Conservation (phyloP, 2,113 vertebrate species). For the Engystomops pustulosus region DNA sequence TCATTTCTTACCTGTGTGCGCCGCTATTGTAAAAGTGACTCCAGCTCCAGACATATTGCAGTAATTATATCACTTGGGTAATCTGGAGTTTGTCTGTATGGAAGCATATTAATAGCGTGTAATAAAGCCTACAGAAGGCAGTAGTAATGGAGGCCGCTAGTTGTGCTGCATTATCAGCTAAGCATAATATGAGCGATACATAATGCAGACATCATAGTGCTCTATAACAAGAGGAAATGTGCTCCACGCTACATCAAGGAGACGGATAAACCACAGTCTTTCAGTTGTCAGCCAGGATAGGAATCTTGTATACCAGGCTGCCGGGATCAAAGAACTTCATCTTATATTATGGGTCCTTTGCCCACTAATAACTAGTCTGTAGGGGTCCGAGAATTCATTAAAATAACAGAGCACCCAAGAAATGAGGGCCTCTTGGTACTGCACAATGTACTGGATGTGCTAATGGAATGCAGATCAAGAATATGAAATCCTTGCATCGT, state of each 20-base stretch:
- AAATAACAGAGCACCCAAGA: no score
- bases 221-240: background rate
- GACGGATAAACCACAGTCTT: background rate
- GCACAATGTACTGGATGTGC: no score
- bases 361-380: background rate
- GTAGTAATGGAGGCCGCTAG: background rate
- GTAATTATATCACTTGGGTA: constrained; percentile 30
- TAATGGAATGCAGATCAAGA: no score
- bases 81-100: constrained; percentile 39
- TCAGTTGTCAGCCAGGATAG: background rate
- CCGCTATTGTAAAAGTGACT: background rate
- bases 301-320: background rate
- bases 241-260: background rate
- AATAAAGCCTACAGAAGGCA: constrained; percentile 25
- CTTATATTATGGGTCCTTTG: background rate
- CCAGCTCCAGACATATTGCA: constrained; percentile 40
- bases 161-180: background rate
- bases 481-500: no score
- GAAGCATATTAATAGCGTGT: constrained; percentile 3
- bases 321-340: background rate
- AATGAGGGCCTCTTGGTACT: no score
- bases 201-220: background rate
- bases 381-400: background rate
- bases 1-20: constrained; percentile 17
- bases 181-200: background rate